A percentile compares a stretch with the other conserved stretches of the same genome.
phyloP scores from a whole-genome alignment of 2,888 invertebrate species.

The Netelia fuscicornis region DNA sequence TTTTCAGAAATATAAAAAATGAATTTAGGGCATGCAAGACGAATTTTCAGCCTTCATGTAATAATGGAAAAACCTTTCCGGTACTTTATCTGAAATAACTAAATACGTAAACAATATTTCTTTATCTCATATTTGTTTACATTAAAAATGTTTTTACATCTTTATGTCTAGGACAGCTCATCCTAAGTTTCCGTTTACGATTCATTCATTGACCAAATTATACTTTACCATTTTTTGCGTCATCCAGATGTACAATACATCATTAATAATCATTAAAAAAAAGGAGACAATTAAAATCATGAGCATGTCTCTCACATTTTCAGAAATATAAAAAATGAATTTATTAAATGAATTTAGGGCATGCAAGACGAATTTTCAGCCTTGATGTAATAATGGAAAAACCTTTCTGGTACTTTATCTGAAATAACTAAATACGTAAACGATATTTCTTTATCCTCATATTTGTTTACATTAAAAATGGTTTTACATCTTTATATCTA shows the following conservation, averaged over 20 bases:
- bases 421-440: too few species aligned
- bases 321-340: too few species aligned
- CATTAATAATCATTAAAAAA: neutral
- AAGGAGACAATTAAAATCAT: neutral
- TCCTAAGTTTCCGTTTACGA: neutral
- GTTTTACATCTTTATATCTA: neutral
- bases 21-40: too few species aligned
- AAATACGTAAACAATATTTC: too few species aligned
- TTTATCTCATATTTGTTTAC: neutral
- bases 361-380: neutral
- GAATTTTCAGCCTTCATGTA: neutral
- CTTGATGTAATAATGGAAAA: neutral
- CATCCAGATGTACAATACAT: slow-evolving; percentile 13
- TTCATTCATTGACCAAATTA: slow-evolving; percentile 41
- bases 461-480: neutral
- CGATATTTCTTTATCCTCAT: too few species aligned
- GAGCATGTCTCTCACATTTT: neutral
- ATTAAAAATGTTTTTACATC: neutral
- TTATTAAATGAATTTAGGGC: too few species aligned
- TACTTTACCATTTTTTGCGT: slow-evolving; percentile 15
- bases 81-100: too few species aligned
- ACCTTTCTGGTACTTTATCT: too few species aligned
- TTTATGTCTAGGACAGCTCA: neutral
- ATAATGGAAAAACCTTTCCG: neutral
- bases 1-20: too few species aligned